A percentile compares a stretch with the other conserved stretches of the same genome.
These are phyloP conservation scores for Eufriesea mexicana DNA, from an alignment of 1,140 invertebrate genomes.

Conservation along the genomic window DNA sequence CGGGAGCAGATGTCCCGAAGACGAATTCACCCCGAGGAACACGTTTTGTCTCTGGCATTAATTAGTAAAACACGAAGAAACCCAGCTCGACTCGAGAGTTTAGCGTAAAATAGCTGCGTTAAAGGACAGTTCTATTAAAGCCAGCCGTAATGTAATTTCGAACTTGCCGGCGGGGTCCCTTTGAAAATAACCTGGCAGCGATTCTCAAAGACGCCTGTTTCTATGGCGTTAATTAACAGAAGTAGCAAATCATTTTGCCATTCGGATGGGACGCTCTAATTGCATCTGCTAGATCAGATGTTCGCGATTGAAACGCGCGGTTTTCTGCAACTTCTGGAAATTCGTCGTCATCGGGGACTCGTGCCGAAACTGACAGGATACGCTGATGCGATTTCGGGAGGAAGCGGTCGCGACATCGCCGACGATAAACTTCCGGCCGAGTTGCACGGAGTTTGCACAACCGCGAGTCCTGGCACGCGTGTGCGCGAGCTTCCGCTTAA, in stretches of 20 bases:
- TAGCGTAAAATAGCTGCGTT: background rate
- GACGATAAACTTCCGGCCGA: slow-evolving; percentile 18
- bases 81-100: too few relatives aligned
- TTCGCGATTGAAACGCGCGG: background rate
- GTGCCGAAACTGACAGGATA: background rate
- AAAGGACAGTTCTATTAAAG: background rate
- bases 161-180: background rate
- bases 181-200: too few relatives aligned
- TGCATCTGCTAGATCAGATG: background rate
- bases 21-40: too few relatives aligned
- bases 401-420: background rate
- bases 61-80: background rate
- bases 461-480: background rate
- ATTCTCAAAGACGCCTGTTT: background rate
- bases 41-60: too few relatives aligned
- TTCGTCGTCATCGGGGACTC: background rate
- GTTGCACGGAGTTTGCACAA: background rate
- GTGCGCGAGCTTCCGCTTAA: background rate
- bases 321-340: background rate
- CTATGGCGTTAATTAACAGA: background rate
- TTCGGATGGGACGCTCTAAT: background rate
- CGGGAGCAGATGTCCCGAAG: background rate
- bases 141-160: too few relatives aligned
- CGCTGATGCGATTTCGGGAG: slow-evolving; percentile 4
- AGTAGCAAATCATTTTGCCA: background rate